These are phyloP conservation scores for Kryptolebias ocellatus DNA, from an alignment of 2,797 vertebrate species.

Conservation along the genomic window DNA sequence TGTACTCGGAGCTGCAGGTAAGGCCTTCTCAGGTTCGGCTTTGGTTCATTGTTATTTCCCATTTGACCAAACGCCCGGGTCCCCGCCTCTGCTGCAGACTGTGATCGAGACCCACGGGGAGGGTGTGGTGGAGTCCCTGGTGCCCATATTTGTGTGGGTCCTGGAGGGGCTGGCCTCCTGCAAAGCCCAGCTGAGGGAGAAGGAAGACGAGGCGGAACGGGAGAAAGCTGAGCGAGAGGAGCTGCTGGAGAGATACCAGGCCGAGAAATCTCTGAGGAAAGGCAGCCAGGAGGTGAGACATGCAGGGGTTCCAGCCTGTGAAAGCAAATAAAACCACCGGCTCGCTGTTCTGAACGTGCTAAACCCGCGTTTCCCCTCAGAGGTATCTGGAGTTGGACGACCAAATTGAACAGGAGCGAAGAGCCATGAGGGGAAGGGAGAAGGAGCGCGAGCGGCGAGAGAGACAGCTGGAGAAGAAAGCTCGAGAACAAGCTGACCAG, in stretches of 20 bases:
- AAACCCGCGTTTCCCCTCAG: conserved; percentile 50
- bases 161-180: conserved; percentile 83
- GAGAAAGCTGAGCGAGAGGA: conserved; percentile 78
- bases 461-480: conserved; percentile 82
- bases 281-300: conserved; percentile 81
- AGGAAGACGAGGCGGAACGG: conserved; percentile 77
- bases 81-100: conserved; percentile 56
- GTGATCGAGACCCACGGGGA: conserved; percentile 83
- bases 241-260: conserved; percentile 78
- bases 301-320: background rate
- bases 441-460: conserved; percentile 79
- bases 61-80: background rate
- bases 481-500: conserved; percentile 84
- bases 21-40: background rate
- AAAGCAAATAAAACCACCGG: background rate
- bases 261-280: conserved; percentile 77
- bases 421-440: conserved; percentile 77
- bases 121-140: conserved; percentile 83
- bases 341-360: background rate
- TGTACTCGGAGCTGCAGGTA: conserved; percentile 86
- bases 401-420: conserved; percentile 83
- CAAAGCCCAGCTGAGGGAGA: conserved; percentile 80
- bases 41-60: background rate
- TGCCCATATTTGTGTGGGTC: conserved; percentile 85
- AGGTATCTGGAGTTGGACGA: conserved; percentile 84